Evolutionary conservation across 2,113 vertebrate genomes (phyloP).

Genomic region (Bos taurus): ARS-UCD2.0 NC_037338.1:103872501-103873000

Average conservation of each 20-base stretch:
- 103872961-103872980: background rate
- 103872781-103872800: accelerated
- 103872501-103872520: background rate
- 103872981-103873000: background rate
- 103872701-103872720: accelerated
- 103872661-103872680: too few species aligned
- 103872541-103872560: accelerated
- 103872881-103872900: accelerated
- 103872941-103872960: accelerated
- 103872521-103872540: accelerated
- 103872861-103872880: too few species aligned
- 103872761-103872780: accelerated
- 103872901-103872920: accelerated
- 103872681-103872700: accelerated
- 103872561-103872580: accelerated
- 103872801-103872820: accelerated
- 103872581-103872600: accelerated
- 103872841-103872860: accelerated
- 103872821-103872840: accelerated
- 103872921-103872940: too few species aligned
- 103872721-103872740: background rate
- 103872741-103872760: background rate
- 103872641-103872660: too few species aligned
- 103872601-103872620: accelerated
- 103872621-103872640: accelerated